Percentiles rank a stretch among this genome's conserved stretches.
Evolutionary conservation across 2,888 invertebrate species (phyloP).

Genomic region (Lasioglossum vierecki): DNA sequence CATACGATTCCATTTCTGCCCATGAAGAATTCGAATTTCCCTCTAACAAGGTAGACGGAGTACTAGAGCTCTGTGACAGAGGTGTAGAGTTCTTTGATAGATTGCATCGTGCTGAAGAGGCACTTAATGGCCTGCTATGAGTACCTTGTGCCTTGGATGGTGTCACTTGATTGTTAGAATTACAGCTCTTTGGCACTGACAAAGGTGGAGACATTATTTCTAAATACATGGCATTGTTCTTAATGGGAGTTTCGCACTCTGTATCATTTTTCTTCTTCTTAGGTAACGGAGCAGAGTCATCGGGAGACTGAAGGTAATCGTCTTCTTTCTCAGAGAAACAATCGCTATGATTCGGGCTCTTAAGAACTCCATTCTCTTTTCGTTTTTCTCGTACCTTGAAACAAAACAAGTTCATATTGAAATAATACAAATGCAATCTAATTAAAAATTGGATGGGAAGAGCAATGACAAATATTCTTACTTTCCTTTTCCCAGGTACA

Average conservation of each 20-base stretch:
- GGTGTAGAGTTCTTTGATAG: slow-evolving; percentile 54
- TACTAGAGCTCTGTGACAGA: slow-evolving; percentile 32
- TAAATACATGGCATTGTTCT: slow-evolving; percentile 73
- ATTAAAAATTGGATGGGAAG: not conserved
- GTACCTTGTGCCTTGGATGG: slow-evolving; percentile 62
- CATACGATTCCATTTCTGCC: slow-evolving; percentile 95
- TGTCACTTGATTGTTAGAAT: slow-evolving; percentile 63
- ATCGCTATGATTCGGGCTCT: slow-evolving; percentile 64
- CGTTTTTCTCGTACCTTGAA: slow-evolving; percentile 70
- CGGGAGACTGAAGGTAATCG: slow-evolving; percentile 60
- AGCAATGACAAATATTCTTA: slow-evolving; percentile 31
- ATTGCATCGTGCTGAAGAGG: slow-evolving; percentile 47
- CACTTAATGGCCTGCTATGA: slow-evolving; percentile 47
- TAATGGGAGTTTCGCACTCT: slow-evolving; percentile 73
- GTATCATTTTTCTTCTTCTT: slow-evolving; percentile 76
- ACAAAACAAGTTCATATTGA: not conserved
- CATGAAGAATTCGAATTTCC: slow-evolving; percentile 91
- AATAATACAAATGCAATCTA: slow-evolving; percentile 1
- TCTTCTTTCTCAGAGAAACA: slow-evolving; percentile 76
- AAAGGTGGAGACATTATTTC: slow-evolving; percentile 83
- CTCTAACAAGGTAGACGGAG: slow-evolving; percentile 68
- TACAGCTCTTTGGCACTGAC: slow-evolving; percentile 75
- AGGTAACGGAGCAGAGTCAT: slow-evolving; percentile 72
- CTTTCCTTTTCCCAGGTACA: slow-evolving; percentile 80
- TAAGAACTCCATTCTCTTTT: slow-evolving; percentile 74